phyloP scores from a whole-genome alignment of 1,140 invertebrate species.

The Philopotamus ludificatus region DNA sequence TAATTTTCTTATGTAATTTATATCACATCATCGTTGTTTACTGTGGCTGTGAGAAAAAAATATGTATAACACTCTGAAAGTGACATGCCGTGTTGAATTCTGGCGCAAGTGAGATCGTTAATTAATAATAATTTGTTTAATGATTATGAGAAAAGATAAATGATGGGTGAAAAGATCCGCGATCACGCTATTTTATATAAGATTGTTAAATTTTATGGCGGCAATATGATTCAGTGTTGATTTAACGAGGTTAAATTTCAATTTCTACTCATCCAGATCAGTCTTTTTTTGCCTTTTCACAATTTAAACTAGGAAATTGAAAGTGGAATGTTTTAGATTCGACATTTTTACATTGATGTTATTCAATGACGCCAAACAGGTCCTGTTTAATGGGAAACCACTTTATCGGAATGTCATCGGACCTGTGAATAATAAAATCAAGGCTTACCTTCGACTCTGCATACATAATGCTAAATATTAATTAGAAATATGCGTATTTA shows the following conservation, averaged over 20 bases:
- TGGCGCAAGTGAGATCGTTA: not conserved
- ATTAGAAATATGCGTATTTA: not conserved
- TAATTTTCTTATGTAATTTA: not conserved
- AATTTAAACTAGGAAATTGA: not conserved
- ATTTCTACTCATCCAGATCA: no score
- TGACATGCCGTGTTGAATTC: not conserved
- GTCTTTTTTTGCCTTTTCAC: no score
- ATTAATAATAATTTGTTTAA: not conserved
- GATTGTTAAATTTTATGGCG: not conserved
- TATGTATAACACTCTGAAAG: not conserved
- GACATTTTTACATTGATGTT: not conserved
- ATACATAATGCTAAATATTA: not conserved
- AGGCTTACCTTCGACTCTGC: not conserved
- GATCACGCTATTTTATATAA: not conserved
- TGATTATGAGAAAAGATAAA: not conserved
- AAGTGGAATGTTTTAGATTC: not conserved
- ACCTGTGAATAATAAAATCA: not conserved
- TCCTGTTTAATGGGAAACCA: not conserved
- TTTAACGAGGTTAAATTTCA: not conserved
- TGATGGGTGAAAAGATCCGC: no score
- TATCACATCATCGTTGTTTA: not conserved
- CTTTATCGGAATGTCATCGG: constrained; percentile 1
- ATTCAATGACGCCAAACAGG: not conserved
- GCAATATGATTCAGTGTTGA: not conserved
- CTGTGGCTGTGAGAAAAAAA: not conserved